A percentile compares a stretch with the other conserved stretches of the same genome.
phyloP scores from a whole-genome alignment of 2,113 vertebrate species.

The Catagonus wagneri region DNA sequence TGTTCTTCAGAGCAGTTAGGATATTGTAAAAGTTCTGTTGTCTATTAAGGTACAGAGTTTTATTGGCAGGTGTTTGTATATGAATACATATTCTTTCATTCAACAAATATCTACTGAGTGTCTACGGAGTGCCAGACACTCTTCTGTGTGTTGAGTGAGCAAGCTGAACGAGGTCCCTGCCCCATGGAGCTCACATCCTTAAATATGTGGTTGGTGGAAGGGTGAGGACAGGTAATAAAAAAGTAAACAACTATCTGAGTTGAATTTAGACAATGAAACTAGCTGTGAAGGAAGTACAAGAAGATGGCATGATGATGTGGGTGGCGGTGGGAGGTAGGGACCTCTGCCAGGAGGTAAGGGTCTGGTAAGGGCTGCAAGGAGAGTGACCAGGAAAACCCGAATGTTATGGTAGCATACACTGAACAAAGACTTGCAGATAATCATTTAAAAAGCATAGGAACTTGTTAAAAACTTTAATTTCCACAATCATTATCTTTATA shows the following conservation, averaged over 20 bases:
- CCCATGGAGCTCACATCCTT: background rate
- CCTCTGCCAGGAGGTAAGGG: no score
- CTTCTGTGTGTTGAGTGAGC: background rate
- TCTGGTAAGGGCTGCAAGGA: background rate
- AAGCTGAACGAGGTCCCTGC: background rate
- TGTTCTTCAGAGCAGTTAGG: background rate
- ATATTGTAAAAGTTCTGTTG: background rate
- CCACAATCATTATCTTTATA: background rate
- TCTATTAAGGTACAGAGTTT: background rate
- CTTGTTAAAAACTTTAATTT: constrained; percentile 47
- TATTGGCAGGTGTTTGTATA: background rate
- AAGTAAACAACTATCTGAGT: background rate
- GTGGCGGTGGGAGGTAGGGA: background rate
- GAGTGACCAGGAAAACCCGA: background rate
- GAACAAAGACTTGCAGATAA: background rate
- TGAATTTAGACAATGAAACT: background rate
- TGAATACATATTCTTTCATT: background rate
- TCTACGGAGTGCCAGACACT: background rate
- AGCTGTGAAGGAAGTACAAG: background rate
- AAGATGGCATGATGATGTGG: background rate
- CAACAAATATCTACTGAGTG: background rate
- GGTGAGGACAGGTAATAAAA: background rate
- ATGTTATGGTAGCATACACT: background rate
- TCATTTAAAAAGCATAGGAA: background rate
- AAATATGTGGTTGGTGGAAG: background rate